Evolutionary conservation across 2,113 vertebrate species (phyloP), one percentile per base, ranked within the genome.

Genomic region (Gorsachius goisagi): DNA sequence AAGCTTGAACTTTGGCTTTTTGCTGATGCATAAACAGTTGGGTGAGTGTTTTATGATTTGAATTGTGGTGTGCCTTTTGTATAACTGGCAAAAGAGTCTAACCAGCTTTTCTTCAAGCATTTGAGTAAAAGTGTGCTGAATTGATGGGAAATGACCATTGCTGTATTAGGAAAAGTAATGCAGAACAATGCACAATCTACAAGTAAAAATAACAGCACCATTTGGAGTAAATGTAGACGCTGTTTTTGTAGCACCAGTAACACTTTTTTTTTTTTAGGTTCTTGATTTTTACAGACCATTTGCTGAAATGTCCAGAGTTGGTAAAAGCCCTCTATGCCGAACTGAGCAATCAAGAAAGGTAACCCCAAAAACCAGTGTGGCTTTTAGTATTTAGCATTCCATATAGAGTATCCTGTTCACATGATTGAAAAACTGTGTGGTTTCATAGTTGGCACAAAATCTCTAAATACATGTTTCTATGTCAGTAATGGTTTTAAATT

Each of bases 301-400:
- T 99, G 96, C 97, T 99, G 95, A 98, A 98, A 96, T 99, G 98
- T 82, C 98, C 98, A 23, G 97, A 98, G 60, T 94, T 99, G 96
- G 98, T 99, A 81, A 96, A 98, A 96, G 98, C 93, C 95, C 98
- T 99, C 97, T 99, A 99, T 96, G 97, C 98, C 82, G 98, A 98
- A 97, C 98, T 99, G 98, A 98, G 97, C 96, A 98, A 98, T 93
- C 98, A 98, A 95, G 99, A 99, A 98, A 99, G 99, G 99, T 99
- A 99, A 97, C 90, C 93, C 95, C 95, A 74, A 75, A 97, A 96
- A 60, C 94, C 97, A 95, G 4, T 90, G 97, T 47, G 96, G 97
- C 93, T 97, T 98, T 94, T 85, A 95, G 89, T 72, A 89, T 89
- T 96, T 95, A 89, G 91, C 97, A 84, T 98, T 97, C 95, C 94